Percentiles rank a stretch among this genome's conserved stretches.
Conservation (phyloP, 2,113 vertebrate species). For the Paramisgurnus dabryanus region DNA sequence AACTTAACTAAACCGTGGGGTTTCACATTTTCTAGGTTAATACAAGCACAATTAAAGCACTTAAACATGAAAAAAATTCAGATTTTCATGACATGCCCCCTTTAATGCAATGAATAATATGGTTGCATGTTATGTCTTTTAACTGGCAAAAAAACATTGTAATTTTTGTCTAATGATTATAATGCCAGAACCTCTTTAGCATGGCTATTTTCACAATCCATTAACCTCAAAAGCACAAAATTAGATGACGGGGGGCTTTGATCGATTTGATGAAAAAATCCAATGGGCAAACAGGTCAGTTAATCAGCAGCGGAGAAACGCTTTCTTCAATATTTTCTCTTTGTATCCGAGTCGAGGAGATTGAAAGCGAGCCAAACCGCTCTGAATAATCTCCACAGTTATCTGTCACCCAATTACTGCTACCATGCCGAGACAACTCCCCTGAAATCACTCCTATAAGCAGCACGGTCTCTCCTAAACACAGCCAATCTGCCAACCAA, state of each 20-base stretch:
- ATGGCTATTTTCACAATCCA: not conserved
- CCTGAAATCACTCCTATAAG: constrained; percentile 51
- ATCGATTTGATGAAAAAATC: constrained; percentile 31
- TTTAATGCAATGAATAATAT: not conserved
- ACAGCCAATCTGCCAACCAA: constrained; percentile 42
- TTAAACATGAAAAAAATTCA: no score
- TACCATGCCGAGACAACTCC: constrained; percentile 60
- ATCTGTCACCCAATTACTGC: constrained; percentile 65
- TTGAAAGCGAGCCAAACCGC: constrained; percentile 32
- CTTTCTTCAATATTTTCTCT: constrained; percentile 29
- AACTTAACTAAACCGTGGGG: no score
- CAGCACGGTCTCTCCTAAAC: constrained; percentile 26
- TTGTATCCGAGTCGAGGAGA: not conserved
- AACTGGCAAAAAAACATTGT: not conserved
- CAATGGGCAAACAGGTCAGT: constrained; percentile 20
- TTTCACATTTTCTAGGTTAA: no score
- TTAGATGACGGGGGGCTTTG: not conserved
- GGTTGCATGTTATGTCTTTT: not conserved
- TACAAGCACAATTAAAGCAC: no score
- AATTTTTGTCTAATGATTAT: constrained; percentile 10
- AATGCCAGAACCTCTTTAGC: not conserved
- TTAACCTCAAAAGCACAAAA: constrained; percentile 18
- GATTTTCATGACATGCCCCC: no score
- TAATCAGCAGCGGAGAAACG: constrained; percentile 22
- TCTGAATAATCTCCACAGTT: constrained; percentile 55